Conservation (phyloP, 2,113 vertebrate species). For the Brienomyrus longianalis region DNA sequence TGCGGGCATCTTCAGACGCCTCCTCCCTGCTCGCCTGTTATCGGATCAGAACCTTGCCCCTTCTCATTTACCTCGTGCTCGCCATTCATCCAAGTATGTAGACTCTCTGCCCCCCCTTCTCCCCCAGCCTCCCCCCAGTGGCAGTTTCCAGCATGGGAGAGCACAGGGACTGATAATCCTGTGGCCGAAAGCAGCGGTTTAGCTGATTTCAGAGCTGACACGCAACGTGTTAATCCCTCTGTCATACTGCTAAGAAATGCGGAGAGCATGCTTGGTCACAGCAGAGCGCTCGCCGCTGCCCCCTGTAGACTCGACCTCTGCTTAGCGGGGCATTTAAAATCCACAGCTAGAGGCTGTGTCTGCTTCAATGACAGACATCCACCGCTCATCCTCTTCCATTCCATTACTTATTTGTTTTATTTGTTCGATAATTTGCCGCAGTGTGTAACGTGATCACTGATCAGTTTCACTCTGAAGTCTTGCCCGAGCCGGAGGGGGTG, state of each 20-base stretch:
- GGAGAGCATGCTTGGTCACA: background rate
- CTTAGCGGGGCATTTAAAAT: slow-evolving; percentile 4
- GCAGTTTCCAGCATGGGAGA: background rate
- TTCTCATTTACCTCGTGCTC: background rate
- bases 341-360: slow-evolving; percentile 5
- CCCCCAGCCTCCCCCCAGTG: background rate
- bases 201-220: slow-evolving; percentile 9
- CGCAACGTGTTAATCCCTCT: slow-evolving; percentile 7
- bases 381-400: background rate
- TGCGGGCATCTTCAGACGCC: background rate
- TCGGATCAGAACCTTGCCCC: background rate
- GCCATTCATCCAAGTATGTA: background rate
- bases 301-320: background rate
- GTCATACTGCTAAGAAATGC: slow-evolving; percentile 20
- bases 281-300: background rate
- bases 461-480: background rate
- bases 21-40: background rate
- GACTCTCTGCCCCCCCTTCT: background rate
- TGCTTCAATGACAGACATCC: background rate
- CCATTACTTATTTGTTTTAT: background rate
- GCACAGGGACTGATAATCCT: slow-evolving; percentile 14
- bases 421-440: background rate
- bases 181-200: background rate
- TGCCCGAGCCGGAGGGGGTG: background rate
- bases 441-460: background rate